Base-by-base conservation (phyloP, 1,140 invertebrate species). In the Euura saliciscinereae region DNA sequence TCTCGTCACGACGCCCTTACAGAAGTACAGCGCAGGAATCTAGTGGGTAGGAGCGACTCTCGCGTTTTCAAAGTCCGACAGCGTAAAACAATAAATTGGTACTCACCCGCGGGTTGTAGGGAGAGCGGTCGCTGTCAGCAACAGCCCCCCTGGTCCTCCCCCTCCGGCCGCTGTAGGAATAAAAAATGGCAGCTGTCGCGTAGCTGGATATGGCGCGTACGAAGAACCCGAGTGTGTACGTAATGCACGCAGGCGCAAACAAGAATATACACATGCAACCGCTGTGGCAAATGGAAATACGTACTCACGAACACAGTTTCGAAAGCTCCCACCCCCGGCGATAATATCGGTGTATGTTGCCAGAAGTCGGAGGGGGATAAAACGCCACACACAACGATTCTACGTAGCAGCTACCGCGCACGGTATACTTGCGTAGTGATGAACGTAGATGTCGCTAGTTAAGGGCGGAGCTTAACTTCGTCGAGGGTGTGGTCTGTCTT, bases 71-170 rank as follows among this genome's bases (percentile, higher is more conserved):
- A 59, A 74, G 71, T 74, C 76, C 70, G 71, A 76, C 75, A 72
- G 75, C 51, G 51, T 83, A 80, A 85, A 87, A 85, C 83, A 84
- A 86, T 87, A 85, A 86, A 87, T 86, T 83, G 83, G 76, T 79
- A 69, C 71, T 70, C 66, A 72, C 44, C 59, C 44, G 73, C 28
- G 8, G 75, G 46, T 71, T 7, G 8, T 43, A 73, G 79, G 81
- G 75, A 85, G 80, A 84, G 80, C 81, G 78, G 73, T 81, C 79
- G 77, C 84, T 85, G 84, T 85, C 84, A 85, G 84, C 84, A 81
- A 85, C 82, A 81, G 83, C 82, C 78, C 82, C 78, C 78, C 82
- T 76, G 73, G 74, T 72, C 11, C 43, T 68, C 66, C 4, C 65
- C 2, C 51, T 43, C 59, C 68, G 45, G 8, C 51, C 64, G 13